phyloP scores from a whole-genome alignment of 2,113 vertebrate species.

The Rallus limicola region DNA sequence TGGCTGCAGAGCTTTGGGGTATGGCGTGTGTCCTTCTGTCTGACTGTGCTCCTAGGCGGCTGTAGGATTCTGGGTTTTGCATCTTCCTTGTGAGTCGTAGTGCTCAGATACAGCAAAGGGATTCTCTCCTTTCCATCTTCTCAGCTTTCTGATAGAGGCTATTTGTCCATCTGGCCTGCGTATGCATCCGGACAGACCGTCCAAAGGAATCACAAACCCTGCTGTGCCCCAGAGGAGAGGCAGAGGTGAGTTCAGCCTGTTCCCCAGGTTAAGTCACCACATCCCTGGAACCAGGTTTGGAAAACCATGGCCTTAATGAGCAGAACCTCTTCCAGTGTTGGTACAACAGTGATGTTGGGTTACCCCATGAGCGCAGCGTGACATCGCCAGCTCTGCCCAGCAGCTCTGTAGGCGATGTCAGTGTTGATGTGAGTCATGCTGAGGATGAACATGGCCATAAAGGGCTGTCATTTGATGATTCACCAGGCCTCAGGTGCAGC shows the following conservation, averaged over 20 bases:
- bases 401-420: background rate
- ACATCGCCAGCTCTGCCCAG: background rate
- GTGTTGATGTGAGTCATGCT: background rate
- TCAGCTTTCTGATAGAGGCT: background rate
- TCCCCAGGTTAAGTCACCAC: background rate
- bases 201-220: slow-evolving; percentile 55
- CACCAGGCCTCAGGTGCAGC: background rate
- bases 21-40: too few relatives aligned
- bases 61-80: background rate
- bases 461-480: background rate
- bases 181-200: slow-evolving; percentile 61
- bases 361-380: background rate
- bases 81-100: background rate
- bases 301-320: background rate
- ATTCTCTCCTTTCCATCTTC: background rate
- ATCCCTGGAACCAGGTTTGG: background rate
- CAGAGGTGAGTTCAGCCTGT: slow-evolving; percentile 47
- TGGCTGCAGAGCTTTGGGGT: background rate
- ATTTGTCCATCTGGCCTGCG: slow-evolving; percentile 74
- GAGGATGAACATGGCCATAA: background rate
- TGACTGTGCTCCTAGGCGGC: background rate
- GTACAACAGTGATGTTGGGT: background rate
- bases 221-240: background rate
- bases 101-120: background rate
- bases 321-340: background rate